Base-by-base conservation (phyloP, 37 sponge, comb jelly and placozoan genomes). In the Halichondria panicea region DNA sequence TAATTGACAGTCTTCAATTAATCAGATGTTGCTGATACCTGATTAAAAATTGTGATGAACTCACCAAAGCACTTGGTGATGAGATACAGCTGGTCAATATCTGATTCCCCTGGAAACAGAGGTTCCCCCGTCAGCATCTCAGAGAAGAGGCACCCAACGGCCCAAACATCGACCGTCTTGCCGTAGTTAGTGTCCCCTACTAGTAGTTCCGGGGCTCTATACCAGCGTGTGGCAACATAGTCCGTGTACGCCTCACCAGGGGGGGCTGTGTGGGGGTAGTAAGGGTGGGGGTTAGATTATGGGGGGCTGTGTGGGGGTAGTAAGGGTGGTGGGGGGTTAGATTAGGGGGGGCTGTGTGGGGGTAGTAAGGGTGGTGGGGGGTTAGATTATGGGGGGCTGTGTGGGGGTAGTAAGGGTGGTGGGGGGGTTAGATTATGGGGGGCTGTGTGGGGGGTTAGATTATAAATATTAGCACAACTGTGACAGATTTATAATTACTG, bases 211-310 rank as follows among this genome's bases (percentile, higher is more conserved):
- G 99, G 99, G 6, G 99, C 95, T 44, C 99, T 63, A 78, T 98
- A 98, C 99, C 99, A 98, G 5, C 99, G 73, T 30, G 99, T 98
- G 12, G 99, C 99, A 13, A 98, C 99, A 81, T 98, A 98, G 85
- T 98, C 99, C n/a, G 99, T 98, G 87, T 98, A 98, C 39, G 63
- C 84, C 74, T 98, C 99, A 12, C 93, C 93, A 39, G 99, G 95
- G 24, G 84, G 92, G 24, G 98, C 98, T 91, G 63, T 67, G 61
- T 8, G 61, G 18, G 61, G 12, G 61, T 12, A n/a, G n/a, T 52
- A 40, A 8, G 68, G 11, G 40, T 9, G 43, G 6, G 45, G 21
- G 45, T 24, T 6, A 24, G 72, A 4, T 36, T 18, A 32, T 44
- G 61, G 52, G 15, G 52, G 11, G 15, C 52, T 48, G 15, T 15